A percentile compares a stretch with the other conserved stretches of the same genome.
These are phyloP conservation scores for Onychostruthus taczanowskii DNA, from an alignment of 2,113 vertebrate species.

Conservation along the genomic window DNA sequence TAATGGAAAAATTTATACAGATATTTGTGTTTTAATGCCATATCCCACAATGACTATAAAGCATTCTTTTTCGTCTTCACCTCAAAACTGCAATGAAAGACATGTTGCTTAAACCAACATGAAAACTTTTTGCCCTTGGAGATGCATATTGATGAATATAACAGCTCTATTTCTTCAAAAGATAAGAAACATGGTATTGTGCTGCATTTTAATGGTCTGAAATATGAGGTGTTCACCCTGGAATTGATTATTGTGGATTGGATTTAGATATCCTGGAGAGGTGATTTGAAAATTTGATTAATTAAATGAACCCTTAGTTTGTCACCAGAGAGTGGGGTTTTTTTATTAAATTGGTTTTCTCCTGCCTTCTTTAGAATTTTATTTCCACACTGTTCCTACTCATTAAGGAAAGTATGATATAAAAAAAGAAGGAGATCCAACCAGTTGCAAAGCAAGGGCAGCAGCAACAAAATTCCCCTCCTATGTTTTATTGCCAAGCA, in stretches of 20 bases:
- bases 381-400: background rate
- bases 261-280: conserved; percentile 34
- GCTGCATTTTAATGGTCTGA: conserved; percentile 41
- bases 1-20: background rate
- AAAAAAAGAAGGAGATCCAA: background rate
- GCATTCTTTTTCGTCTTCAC: background rate
- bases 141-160: conserved; percentile 23
- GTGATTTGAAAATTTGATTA: conserved; percentile 50
- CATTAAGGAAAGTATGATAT: background rate
- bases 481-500: background rate
- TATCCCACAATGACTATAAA: background rate
- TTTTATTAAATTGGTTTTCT: background rate
- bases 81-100: background rate
- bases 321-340: background rate
- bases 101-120: background rate
- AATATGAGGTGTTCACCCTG: conserved; percentile 20
- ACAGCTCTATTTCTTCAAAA: conserved; percentile 42
- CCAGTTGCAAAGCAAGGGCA: background rate
- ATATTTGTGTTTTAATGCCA: background rate
- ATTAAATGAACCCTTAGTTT: background rate
- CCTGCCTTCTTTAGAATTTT: background rate
- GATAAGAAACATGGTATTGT: conserved; percentile 11
- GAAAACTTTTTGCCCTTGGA: conserved; percentile 25
- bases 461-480: background rate
- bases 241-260: conserved; percentile 47